Conservation (phyloP, 2,888 invertebrate species). For the Subacronicta megacephala region DNA sequence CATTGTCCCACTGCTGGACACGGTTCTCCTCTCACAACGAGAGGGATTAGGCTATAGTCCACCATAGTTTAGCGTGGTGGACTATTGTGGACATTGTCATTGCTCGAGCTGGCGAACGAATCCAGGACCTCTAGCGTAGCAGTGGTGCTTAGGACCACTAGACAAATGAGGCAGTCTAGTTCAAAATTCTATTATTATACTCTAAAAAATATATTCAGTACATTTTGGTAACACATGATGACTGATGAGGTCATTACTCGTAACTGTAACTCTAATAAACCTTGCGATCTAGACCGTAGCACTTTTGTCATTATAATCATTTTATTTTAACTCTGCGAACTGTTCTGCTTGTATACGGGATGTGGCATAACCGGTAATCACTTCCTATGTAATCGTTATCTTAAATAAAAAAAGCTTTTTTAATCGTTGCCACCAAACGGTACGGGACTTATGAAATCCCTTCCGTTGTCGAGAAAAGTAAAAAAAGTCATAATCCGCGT, state of each 20-base stretch:
- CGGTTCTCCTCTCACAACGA: no score
- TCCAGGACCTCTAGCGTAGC: no score
- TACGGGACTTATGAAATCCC: not conserved
- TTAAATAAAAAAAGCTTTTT: slow-evolving; percentile 7
- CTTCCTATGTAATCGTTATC: not conserved
- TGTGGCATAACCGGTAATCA: slow-evolving; percentile 1
- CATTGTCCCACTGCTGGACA: no score
- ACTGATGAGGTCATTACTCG: slow-evolving; percentile 12
- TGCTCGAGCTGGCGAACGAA: no score
- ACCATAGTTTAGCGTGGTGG: no score
- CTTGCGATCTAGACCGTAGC: slow-evolving; percentile 22
- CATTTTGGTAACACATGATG: slow-evolving; percentile 8
- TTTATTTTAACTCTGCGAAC: not conserved
- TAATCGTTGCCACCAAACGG: slow-evolving; percentile 5
- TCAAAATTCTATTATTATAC: no score
- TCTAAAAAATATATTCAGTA: no score
- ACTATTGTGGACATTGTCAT: no score
- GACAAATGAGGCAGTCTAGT: no score
- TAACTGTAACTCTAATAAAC: slow-evolving; percentile 10
- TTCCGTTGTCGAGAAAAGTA: slow-evolving; percentile 8
- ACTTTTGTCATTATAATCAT: slow-evolving; percentile 12
- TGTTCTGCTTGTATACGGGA: not conserved
- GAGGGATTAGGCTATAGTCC: no score
- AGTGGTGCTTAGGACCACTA: no score
- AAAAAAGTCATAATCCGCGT: no score